Evolutionary conservation across 2,797 vertebrate genomes (phyloP).

Genomic region (Arvicola amphibius): DNA sequence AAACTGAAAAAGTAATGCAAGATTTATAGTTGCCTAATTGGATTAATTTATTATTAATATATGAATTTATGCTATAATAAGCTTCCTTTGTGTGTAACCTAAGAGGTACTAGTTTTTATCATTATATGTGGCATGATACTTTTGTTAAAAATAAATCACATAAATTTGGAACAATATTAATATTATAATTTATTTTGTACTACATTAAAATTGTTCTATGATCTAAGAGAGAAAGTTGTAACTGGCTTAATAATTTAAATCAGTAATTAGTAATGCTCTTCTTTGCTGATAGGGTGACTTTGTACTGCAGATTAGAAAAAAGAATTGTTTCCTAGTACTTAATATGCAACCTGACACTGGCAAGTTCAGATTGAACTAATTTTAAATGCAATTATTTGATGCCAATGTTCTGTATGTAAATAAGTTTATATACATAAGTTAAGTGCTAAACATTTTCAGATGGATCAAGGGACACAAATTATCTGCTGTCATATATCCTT

Average conservation of each 20-base stretch:
- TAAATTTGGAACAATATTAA: slow-evolving; percentile 43
- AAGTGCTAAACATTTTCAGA: background rate
- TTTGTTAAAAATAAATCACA: background rate
- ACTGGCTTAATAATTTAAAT: slow-evolving; percentile 8
- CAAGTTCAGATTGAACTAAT: slow-evolving; percentile 50
- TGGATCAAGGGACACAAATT: background rate
- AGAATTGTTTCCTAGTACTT: slow-evolving; percentile 20
- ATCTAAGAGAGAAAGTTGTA: slow-evolving; percentile 13
- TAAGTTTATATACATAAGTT: background rate
- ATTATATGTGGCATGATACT: background rate
- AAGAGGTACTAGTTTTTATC: background rate
- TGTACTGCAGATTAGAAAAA: slow-evolving; percentile 53
- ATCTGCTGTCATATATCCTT: background rate
- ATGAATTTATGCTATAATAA: background rate
- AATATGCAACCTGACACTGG: slow-evolving; percentile 51
- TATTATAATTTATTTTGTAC: background rate
- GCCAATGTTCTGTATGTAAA: slow-evolving; percentile 33
- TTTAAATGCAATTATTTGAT: slow-evolving; percentile 74
- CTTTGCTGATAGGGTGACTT: background rate
- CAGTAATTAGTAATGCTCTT: background rate
- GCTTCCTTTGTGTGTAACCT: background rate
- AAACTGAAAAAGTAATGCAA: background rate
- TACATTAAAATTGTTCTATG: background rate
- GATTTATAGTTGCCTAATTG: background rate
- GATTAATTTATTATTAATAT: background rate